Conservation (phyloP, 2,888 invertebrate genomes). For the Crematogaster levior region DNA sequence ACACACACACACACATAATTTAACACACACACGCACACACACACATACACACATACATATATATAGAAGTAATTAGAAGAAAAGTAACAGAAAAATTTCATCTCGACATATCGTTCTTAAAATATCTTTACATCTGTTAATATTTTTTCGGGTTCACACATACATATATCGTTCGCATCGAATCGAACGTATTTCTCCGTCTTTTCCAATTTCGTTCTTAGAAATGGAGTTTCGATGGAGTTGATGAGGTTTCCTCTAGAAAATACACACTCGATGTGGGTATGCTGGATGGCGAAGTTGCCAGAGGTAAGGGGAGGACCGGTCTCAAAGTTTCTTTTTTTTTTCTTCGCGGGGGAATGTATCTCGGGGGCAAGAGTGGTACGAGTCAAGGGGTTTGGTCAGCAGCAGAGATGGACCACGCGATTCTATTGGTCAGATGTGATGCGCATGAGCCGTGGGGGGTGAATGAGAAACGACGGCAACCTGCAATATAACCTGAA, state of each 20-base stretch:
- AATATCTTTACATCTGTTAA: not conserved
- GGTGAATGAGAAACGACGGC: constrained; percentile 85
- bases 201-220: constrained; percentile 76
- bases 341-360: constrained; percentile 79
- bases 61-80: not conserved
- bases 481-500: constrained; percentile 85
- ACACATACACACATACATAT: not conserved
- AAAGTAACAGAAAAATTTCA: not conserved
- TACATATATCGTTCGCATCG: constrained; percentile 62
- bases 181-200: constrained; percentile 70
- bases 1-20: no score
- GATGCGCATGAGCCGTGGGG: constrained; percentile 84
- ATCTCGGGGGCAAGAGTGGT: constrained; percentile 79
- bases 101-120: not conserved
- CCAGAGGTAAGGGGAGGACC: constrained; percentile 30
- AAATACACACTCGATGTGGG: constrained; percentile 74
- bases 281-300: constrained; percentile 48
- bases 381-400: constrained; percentile 83
- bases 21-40: no score
- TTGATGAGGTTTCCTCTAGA: constrained; percentile 77
- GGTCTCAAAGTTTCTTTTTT: constrained; percentile 75
- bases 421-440: constrained; percentile 85
- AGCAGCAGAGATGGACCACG: constrained; percentile 84
- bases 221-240: constrained; percentile 77
- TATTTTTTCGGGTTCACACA: constrained; percentile 12